Conservation (phyloP, 2,888 invertebrate species). For the Plutella xylostella region DNA sequence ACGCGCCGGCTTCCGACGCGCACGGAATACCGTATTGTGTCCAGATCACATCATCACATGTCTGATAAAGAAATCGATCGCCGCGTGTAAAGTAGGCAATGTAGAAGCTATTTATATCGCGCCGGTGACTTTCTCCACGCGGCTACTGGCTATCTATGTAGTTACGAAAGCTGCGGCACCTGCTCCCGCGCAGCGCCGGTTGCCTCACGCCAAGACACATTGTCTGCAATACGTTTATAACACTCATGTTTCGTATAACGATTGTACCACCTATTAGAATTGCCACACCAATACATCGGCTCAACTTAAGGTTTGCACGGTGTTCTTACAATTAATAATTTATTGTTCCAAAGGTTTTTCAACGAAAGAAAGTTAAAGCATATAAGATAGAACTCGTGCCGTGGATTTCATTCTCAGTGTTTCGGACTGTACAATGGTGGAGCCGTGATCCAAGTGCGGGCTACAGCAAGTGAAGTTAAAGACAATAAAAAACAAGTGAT, state of each 20-base stretch:
- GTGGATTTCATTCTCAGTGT: slow-evolving; percentile 5
- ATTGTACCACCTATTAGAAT: too few relatives aligned
- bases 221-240: too few relatives aligned
- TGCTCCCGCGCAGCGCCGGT: slow-evolving; percentile 40
- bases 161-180: slow-evolving; percentile 60
- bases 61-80: slow-evolving; percentile 28
- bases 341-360: too few relatives aligned
- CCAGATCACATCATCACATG: too few relatives aligned
- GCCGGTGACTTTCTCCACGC: slow-evolving; percentile 54
- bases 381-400: not conserved
- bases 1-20: too few relatives aligned
- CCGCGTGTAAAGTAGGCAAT: slow-evolving; percentile 16
- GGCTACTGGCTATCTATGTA: slow-evolving; percentile 45
- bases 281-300: slow-evolving; percentile 7
- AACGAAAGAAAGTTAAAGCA: not conserved
- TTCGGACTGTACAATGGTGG: slow-evolving; percentile 39
- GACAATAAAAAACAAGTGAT: slow-evolving; percentile 30
- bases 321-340: too few relatives aligned
- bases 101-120: slow-evolving; percentile 32
- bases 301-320: too few relatives aligned
- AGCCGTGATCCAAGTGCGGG: slow-evolving; percentile 31
- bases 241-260: too few relatives aligned
- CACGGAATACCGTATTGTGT: too few relatives aligned
- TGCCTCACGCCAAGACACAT: not conserved
- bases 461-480: slow-evolving; percentile 30